Base-by-base conservation (phyloP, 1,140 invertebrate species). In the Cotesia chilonis region DNA sequence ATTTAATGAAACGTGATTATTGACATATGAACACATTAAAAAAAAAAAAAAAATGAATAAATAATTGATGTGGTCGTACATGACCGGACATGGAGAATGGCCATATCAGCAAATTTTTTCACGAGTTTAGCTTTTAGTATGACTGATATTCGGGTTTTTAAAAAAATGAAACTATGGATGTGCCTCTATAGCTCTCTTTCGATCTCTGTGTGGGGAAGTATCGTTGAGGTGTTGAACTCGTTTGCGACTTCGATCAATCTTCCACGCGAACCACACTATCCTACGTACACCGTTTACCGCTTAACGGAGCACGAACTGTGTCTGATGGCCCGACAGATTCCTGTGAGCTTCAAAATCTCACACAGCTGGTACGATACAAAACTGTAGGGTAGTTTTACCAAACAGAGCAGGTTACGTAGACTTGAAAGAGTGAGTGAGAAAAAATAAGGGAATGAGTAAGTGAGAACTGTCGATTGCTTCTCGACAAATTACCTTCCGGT, bases 221-320 rank as follows among this genome's bases (percentile, higher is more conserved):
- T 59, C 61, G 38, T 28, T 3, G 47, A 72, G 65, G 71, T 66
- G 71, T 57, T 72, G 68, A 72, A 72, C 71, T 68, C 41, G 65
- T 64, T 68, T 57, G 54, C 41, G 54, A 67, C 54, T 63, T 64
- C 68, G 69, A 74, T 74, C 69, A 71, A 74, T 74, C 69, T 71
- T 74, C 65, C 17, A 74, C 71, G 67, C 69, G 69, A 71, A 68
- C 69, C 59, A 57, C 69, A 71, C 41, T 47, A 47, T 67, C 52
- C 66, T 74, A 71, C 63, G 63, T 71, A 71, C 41, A 47, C 63
- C 73, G 68, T 74, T 74, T 74, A 74, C 68, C 68, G 68, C 73
- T 71, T 74, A 74, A 74, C 73, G 73, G 73, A 74, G 73, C 73
- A 74, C 65, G 73, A 74, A 70, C 68, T 28, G 17, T 61, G 37